Percentiles rank a stretch among this genome's conserved stretches.
Evolutionary conservation across 2,113 vertebrate species (phyloP).

Genomic region (Sardina pilchardus): DNA sequence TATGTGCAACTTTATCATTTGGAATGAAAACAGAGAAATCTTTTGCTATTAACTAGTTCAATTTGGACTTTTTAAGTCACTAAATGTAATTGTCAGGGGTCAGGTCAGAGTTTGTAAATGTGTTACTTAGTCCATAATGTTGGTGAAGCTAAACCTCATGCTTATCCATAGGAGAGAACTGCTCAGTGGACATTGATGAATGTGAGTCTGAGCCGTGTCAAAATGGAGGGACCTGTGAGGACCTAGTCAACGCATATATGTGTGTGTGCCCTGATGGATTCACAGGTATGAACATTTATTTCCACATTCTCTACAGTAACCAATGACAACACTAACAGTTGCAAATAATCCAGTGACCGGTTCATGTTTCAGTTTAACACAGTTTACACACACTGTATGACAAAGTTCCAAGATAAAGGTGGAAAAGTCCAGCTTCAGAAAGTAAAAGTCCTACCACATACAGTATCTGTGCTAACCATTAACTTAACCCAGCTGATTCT

Average conservation of each 20-base stretch:
- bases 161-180: conserved; percentile 79
- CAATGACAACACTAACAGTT: not conserved
- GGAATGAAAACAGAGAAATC: not conserved
- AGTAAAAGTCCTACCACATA: too few species aligned
- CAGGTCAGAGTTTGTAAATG: not conserved
- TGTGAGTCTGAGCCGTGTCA: conserved; percentile 83
- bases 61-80: too few species aligned
- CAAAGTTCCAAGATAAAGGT: too few species aligned
- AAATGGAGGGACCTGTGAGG: conserved; percentile 78
- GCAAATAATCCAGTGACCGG: not conserved
- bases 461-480: too few species aligned
- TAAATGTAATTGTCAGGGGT: not conserved
- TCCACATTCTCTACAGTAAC: not conserved
- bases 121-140: not conserved
- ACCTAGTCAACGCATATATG: conserved; percentile 76
- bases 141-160: not conserved
- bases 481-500: too few species aligned
- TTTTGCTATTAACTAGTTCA: too few species aligned
- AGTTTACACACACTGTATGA: not conserved
- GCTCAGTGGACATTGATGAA: conserved; percentile 80
- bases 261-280: conserved; percentile 81
- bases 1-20: not conserved
- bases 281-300: conserved; percentile 69
- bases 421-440: too few species aligned
- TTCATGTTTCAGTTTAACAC: not conserved